Evolutionary conservation across 1,140 invertebrate species (phyloP).

Genomic region (Calosoma granatense): DNA sequence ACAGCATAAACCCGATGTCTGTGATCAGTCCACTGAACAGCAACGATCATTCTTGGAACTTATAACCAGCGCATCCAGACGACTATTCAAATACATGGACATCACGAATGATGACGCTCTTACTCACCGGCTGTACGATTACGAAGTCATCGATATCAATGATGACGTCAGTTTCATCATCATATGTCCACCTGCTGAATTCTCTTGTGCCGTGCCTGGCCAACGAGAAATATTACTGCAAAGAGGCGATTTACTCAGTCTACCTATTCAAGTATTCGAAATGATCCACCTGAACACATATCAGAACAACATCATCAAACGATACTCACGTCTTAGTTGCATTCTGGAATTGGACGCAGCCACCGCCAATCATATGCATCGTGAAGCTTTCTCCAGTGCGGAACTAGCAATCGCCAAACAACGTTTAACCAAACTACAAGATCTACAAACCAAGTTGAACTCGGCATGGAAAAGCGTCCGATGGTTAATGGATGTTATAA

Average conservation of each 20-base stretch:
- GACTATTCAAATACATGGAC: conserved; percentile 71
- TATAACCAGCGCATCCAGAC: conserved; percentile 55
- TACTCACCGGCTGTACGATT: conserved; percentile 73
- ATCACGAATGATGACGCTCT: conserved; percentile 55
- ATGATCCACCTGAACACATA: conserved; percentile 90
- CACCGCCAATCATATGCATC: conserved; percentile 80
- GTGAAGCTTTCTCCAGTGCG: conserved; percentile 85
- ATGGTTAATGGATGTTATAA: conserved; percentile 92
- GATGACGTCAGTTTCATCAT: conserved; percentile 81
- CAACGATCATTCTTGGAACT: conserved; percentile 69
- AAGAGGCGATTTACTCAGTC: conserved; percentile 65
- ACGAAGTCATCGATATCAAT: conserved; percentile 85
- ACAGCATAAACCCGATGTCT: conserved; percentile 36
- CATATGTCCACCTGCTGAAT: conserved; percentile 79
- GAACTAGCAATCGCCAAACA: conserved; percentile 81
- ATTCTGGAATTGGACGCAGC: conserved; percentile 86
- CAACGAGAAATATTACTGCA: conserved; percentile 72
- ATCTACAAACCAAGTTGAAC: conserved; percentile 72
- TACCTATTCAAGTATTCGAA: conserved; percentile 84
- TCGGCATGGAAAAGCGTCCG: conserved; percentile 82
- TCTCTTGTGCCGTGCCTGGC: conserved; percentile 82
- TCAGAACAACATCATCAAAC: conserved; percentile 73
- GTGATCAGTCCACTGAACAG: conserved; percentile 51
- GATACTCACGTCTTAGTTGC: conserved; percentile 83
- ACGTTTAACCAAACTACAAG: conserved; percentile 66